These are phyloP conservation scores for Netelia fuscicornis DNA, from an alignment of 2,888 invertebrate genomes.

Conservation along the genomic window DNA sequence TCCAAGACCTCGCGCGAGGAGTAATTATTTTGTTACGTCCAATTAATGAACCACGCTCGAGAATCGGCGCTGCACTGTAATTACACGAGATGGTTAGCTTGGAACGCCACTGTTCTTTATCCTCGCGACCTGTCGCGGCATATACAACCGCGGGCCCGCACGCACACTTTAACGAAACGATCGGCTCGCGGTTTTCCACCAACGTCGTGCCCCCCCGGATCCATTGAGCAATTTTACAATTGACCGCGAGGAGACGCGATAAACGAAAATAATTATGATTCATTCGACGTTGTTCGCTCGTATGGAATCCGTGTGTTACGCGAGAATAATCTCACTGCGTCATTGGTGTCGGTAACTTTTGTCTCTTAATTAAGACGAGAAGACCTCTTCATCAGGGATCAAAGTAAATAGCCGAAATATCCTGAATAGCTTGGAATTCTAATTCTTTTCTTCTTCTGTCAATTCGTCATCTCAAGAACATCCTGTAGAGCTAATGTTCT, in stretches of 20 bases:
- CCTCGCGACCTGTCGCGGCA: not conserved
- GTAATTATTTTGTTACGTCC: constrained; percentile 79
- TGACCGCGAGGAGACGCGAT: not conserved
- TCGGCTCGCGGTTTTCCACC: not conserved
- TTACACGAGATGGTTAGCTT: constrained; percentile 52
- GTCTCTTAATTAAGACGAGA: not conserved
- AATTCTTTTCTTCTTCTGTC: too few relatives aligned
- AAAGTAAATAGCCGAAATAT: not conserved
- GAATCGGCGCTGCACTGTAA: constrained; percentile 65
- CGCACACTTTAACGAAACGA: not conserved
- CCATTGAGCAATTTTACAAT: constrained; percentile 9
- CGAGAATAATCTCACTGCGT: constrained; percentile 1
- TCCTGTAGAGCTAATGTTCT: too few relatives aligned
- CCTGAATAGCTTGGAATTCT: too few relatives aligned
- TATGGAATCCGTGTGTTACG: not conserved
- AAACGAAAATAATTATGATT: constrained; percentile 38
- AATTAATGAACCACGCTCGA: constrained; percentile 75
- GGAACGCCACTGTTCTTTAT: constrained; percentile 42
- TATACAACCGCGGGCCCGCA: not conserved
- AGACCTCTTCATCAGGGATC: not conserved
- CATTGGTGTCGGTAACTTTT: constrained; percentile 8
- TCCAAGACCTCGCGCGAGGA: constrained; percentile 73
- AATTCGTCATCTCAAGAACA: too few relatives aligned
- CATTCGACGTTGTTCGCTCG: not conserved
- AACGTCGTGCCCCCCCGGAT: not conserved